Conservation (phyloP, 2,113 vertebrate genomes). For the Ochotona princeps region DNA sequence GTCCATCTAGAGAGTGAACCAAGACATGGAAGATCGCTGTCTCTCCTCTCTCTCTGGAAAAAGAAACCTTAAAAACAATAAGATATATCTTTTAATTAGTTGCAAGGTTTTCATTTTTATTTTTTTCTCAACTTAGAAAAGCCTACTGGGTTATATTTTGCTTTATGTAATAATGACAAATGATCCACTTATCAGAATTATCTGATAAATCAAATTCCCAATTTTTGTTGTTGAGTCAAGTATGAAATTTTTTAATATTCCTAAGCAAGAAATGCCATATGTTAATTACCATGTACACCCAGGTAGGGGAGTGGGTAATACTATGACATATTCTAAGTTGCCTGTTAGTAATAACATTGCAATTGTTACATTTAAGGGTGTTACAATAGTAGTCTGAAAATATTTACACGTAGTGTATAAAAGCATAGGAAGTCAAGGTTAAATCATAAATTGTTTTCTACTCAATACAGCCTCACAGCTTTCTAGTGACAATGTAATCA, state of each 20-base stretch:
- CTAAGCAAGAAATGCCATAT: background rate
- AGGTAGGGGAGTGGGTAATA: background rate
- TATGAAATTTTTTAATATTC: background rate
- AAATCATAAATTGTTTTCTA: slow-evolving; percentile 75
- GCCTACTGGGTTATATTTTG: background rate
- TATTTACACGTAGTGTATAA: slow-evolving; percentile 70
- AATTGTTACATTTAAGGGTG: slow-evolving; percentile 63
- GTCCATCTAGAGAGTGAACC: too few relatives aligned
- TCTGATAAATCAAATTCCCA: slow-evolving; percentile 3
- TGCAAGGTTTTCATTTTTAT: too few relatives aligned
- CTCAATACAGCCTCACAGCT: slow-evolving; percentile 63
- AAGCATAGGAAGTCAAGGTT: slow-evolving; percentile 24
- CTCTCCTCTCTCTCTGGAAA: too few relatives aligned
- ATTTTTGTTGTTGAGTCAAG: background rate
- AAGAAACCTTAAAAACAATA: too few relatives aligned
- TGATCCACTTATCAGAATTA: background rate
- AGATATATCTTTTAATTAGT: too few relatives aligned
- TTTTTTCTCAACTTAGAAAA: background rate
- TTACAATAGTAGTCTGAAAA: slow-evolving; percentile 75
- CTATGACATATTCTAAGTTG: background rate
- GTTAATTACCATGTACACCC: background rate
- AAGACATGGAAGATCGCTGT: too few relatives aligned
- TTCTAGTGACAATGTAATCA: slow-evolving; percentile 75
- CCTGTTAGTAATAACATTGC: slow-evolving; percentile 53
- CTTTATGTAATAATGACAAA: background rate